phyloP scores from a whole-genome alignment of 2,113 vertebrate genomes.

The Tyto alba region DNA sequence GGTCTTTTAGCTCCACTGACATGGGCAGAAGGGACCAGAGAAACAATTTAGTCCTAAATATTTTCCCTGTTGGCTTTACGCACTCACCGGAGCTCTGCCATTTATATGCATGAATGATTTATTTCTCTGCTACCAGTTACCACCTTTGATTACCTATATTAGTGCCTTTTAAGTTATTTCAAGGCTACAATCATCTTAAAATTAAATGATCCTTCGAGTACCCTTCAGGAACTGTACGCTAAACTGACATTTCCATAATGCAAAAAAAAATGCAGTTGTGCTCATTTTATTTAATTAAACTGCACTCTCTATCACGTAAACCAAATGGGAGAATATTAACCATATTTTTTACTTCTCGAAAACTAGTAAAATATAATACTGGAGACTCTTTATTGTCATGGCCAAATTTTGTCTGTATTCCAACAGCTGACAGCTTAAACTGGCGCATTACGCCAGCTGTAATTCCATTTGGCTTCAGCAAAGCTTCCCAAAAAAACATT shows the following conservation, averaged over 20 bases:
- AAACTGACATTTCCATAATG: slow-evolving; percentile 11
- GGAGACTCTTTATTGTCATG: not conserved
- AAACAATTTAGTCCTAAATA: not conserved
- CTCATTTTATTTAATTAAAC: slow-evolving; percentile 49
- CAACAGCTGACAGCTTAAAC: not conserved
- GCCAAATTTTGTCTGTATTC: not conserved
- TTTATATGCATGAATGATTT: slow-evolving; percentile 28
- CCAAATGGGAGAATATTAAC: not conserved
- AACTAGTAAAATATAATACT: no score
- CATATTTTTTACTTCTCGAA: not conserved
- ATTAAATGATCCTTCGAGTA: slow-evolving; percentile 23
- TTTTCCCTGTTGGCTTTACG: not conserved
- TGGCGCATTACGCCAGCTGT: not conserved
- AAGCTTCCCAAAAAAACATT: not conserved
- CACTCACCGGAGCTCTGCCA: not conserved
- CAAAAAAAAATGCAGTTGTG: not conserved
- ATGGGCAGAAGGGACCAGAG: not conserved
- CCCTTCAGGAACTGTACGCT: not conserved
- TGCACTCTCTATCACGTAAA: not conserved
- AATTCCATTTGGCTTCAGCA: not conserved
- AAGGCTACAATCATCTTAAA: slow-evolving; percentile 43
- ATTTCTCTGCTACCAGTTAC: slow-evolving; percentile 9
- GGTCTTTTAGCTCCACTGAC: not conserved
- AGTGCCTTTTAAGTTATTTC: slow-evolving; percentile 26
- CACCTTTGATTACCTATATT: slow-evolving; percentile 49